Percentiles rank a stretch among this genome's conserved stretches.
Conservation (phyloP, 2,797 vertebrate species). For the Coracias cyanogaster region DNA sequence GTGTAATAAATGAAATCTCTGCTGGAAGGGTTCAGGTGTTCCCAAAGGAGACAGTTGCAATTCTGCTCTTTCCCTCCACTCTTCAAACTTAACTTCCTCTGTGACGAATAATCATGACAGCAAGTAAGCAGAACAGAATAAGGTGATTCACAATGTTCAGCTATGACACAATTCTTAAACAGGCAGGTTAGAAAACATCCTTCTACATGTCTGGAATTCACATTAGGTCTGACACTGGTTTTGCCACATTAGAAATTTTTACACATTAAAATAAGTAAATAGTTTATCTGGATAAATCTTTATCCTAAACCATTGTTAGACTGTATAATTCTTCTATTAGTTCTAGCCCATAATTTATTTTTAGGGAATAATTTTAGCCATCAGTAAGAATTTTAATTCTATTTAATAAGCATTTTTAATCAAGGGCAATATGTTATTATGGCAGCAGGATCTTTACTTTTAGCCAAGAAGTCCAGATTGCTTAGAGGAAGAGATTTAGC, state of each 20-base stretch:
- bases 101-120: neutral
- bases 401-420: constrained; percentile 62
- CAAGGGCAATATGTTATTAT: constrained; percentile 62
- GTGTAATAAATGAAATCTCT: neutral
- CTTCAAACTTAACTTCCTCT: neutral
- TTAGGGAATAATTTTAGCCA: constrained; percentile 41
- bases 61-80: neutral
- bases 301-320: neutral
- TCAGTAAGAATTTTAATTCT: constrained; percentile 44
- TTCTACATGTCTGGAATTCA: neutral
- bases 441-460: constrained; percentile 51
- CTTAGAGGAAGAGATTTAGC: neutral
- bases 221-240: neutral
- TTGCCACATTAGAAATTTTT: neutral
- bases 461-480: constrained; percentile 68
- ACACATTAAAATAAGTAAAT: neutral
- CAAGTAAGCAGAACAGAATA: neutral
- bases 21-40: neutral
- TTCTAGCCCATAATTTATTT: neutral
- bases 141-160: neutral
- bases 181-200: neutral
- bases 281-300: neutral
- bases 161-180: neutral
- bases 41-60: neutral
- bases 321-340: neutral